Conservation (phyloP, 2,797 vertebrate genomes). For the Perodicticus potto region DNA sequence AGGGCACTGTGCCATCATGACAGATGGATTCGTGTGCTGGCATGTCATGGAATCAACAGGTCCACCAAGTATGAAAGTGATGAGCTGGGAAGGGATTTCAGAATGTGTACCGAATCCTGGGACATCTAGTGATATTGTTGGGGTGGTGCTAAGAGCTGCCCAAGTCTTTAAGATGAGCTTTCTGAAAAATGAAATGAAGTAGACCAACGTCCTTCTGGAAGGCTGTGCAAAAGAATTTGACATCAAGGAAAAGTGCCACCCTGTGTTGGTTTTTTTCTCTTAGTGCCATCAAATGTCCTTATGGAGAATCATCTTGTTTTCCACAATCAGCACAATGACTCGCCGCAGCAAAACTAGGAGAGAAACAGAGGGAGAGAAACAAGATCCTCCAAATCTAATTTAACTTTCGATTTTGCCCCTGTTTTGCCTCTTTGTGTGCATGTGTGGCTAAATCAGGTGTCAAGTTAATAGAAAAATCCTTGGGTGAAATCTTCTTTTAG, state of each 20-base stretch:
- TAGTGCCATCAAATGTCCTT: background rate
- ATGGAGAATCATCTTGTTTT: background rate
- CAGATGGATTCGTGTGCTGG: constrained; percentile 80
- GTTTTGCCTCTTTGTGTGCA: background rate
- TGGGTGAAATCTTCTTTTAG: constrained; percentile 83
- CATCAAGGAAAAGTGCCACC: constrained; percentile 44
- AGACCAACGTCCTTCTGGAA: constrained; percentile 16
- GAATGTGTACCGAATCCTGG: background rate
- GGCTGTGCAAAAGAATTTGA: constrained; percentile 34
- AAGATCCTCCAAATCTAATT: constrained; percentile 67
- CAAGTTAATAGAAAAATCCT: constrained; percentile 86
- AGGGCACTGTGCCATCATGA: constrained; percentile 77
- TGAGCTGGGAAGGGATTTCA: background rate
- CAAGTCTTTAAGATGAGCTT: background rate
- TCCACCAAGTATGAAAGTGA: constrained; percentile 46
- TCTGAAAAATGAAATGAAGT: constrained; percentile 29
- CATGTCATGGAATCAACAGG: constrained; percentile 80
- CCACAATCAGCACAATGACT: constrained; percentile 63
- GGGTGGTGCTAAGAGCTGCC: background rate
- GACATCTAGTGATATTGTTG: background rate
- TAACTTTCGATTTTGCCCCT: constrained; percentile 77
- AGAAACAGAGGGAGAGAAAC: constrained; percentile 34
- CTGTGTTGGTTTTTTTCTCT: background rate
- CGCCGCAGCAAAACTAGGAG: constrained; percentile 36
- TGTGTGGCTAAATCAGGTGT: constrained; percentile 76